These are phyloP conservation scores for Nomada flava DNA, from an alignment of 2,888 invertebrate species.

Conservation along the genomic window DNA sequence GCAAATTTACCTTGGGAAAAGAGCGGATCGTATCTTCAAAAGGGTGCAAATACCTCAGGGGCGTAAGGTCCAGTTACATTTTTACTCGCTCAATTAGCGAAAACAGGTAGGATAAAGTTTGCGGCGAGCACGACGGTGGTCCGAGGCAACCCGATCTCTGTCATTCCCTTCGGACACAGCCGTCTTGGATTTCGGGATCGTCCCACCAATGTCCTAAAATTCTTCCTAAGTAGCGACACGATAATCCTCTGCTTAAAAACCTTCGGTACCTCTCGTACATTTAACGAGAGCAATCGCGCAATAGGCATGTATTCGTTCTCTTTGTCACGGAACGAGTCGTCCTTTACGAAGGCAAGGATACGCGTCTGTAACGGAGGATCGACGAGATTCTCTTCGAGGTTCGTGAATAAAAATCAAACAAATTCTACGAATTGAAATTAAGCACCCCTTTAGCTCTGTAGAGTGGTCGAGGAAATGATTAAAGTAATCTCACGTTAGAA, in stretches of 20 bases:
- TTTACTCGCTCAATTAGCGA: constrained; percentile 84
- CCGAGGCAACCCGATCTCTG: constrained; percentile 83
- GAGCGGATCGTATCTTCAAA: constrained; percentile 78
- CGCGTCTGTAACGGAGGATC: too few relatives aligned
- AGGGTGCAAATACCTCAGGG: constrained; percentile 82
- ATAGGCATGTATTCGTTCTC: not conserved
- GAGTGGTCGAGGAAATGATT: too few relatives aligned
- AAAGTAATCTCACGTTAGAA: too few relatives aligned
- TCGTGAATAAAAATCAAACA: too few relatives aligned
- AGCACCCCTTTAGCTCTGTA: too few relatives aligned
- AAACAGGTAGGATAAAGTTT: constrained; percentile 84
- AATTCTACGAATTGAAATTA: too few relatives aligned
- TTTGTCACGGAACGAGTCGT: not conserved
- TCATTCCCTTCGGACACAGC: constrained; percentile 76
- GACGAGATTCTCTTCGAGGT: too few relatives aligned
- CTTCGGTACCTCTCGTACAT: constrained; percentile 51
- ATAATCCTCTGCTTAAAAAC: constrained; percentile 78
- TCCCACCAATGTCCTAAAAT: constrained; percentile 72
- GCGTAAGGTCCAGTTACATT: constrained; percentile 84
- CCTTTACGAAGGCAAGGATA: not conserved
- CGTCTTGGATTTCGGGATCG: constrained; percentile 82
- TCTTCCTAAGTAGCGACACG: constrained; percentile 80
- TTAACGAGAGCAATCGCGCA: constrained; percentile 36
- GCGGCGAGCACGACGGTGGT: constrained; percentile 82
- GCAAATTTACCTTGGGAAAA: constrained; percentile 69